Evolutionary conservation across 2,797 vertebrate genomes (phyloP).

Genomic region (Poeciliopsis paucimaculata): DNA sequence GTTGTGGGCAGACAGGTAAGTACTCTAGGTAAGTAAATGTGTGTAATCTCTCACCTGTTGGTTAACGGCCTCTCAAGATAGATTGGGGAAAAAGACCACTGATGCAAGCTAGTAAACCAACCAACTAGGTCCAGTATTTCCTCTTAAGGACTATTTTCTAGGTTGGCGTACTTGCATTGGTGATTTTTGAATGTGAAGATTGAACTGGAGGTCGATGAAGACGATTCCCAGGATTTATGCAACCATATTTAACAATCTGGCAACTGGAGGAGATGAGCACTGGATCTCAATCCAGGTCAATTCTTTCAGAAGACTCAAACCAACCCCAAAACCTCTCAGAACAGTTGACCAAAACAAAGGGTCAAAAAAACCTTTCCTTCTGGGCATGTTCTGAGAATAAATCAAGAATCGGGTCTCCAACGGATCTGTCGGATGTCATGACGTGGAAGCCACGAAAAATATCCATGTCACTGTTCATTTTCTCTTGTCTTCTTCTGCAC

Average conservation of each 20-base stretch:
- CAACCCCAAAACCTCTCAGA: background rate
- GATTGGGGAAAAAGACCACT: background rate
- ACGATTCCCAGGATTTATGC: background rate
- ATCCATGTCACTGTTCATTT: background rate
- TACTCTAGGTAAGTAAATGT: background rate
- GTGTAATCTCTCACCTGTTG: background rate
- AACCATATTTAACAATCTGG: background rate
- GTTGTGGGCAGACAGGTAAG: background rate
- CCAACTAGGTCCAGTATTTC: background rate
- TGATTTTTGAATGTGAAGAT: background rate
- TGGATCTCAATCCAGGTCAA: background rate
- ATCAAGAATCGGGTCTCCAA: background rate
- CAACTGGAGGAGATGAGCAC: background rate
- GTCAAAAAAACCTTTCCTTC: background rate
- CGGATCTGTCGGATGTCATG: background rate
- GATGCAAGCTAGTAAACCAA: background rate
- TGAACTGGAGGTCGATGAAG: background rate
- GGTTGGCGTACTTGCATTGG: background rate
- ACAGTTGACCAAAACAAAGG: background rate
- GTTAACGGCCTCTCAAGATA: background rate
- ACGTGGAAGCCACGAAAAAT: background rate
- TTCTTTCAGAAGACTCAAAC: background rate
- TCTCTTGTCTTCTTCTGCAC: background rate
- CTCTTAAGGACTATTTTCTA: background rate
- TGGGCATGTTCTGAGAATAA: background rate